Conservation (phyloP, 2,888 invertebrate species). For the Torymus tubicola region DNA sequence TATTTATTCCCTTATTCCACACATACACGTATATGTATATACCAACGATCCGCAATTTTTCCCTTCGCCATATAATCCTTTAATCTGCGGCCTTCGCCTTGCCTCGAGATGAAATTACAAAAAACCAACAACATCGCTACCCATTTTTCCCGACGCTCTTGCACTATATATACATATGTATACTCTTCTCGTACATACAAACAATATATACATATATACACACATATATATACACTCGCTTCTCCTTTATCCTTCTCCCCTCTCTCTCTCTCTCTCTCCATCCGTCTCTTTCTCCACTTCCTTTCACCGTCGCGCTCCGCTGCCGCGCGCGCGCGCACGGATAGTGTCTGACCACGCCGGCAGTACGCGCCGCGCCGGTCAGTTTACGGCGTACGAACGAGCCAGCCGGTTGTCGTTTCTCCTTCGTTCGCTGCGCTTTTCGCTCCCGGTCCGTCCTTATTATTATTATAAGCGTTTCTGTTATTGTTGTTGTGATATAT, state of each 20-base stretch:
- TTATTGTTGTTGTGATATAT: not conserved
- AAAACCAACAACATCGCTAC: too few species aligned
- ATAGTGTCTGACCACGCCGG: slow-evolving; percentile 18
- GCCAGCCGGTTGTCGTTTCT: slow-evolving; percentile 26
- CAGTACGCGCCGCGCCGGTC: slow-evolving; percentile 37
- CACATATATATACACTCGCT: not conserved
- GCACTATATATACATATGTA: too few species aligned
- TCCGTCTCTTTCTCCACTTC: slow-evolving; percentile 47
- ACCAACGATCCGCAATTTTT: too few species aligned
- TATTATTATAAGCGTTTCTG: too few species aligned
- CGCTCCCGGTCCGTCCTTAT: too few species aligned
- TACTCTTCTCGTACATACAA: too few species aligned
- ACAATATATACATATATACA: not conserved
- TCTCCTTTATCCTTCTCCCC: slow-evolving; percentile 22
- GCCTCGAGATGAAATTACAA: too few species aligned
- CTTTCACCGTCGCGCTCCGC: slow-evolving; percentile 42
- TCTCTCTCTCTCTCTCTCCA: slow-evolving; percentile 7
- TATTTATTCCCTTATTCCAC: too few species aligned
- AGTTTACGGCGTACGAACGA: slow-evolving; percentile 38
- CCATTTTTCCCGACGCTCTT: too few species aligned
- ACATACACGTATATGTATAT: too few species aligned
- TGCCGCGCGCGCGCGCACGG: slow-evolving; percentile 4
- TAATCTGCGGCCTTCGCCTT: too few species aligned
- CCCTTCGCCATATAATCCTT: too few species aligned
- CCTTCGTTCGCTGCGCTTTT: not conserved